Evolutionary conservation across 2,888 invertebrate genomes (phyloP).

Genomic region (Scotopteryx bipunctaria): DNA sequence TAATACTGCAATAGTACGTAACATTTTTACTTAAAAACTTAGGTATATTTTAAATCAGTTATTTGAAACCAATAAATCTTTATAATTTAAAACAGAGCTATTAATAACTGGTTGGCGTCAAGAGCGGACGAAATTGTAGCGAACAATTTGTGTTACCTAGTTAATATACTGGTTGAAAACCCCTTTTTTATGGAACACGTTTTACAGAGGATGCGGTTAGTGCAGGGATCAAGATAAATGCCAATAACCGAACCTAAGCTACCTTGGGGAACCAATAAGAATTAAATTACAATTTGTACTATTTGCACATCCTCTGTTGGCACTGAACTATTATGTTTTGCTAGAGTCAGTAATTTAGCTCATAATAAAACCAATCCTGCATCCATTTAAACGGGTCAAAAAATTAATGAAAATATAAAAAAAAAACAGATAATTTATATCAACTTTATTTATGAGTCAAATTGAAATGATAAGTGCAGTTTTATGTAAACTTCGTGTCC

Average conservation of each 20-base stretch:
- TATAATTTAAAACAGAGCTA: not conserved
- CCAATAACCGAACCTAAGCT: constrained; percentile 1
- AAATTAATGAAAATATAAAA: too few species aligned
- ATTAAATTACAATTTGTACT: not conserved
- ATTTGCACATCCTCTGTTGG: too few species aligned
- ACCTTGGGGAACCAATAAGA: not conserved
- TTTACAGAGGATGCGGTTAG: constrained; percentile 5
- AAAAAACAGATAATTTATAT: too few species aligned
- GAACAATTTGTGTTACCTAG: not conserved
- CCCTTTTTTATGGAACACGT: constrained; percentile 18
- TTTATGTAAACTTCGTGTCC: too few species aligned
- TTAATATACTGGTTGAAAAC: constrained; percentile 10
- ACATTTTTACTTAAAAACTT: constrained; percentile 3
- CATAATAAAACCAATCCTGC: too few species aligned
- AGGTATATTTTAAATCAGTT: too few species aligned
- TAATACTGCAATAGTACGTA: constrained; percentile 3
- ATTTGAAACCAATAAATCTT: not conserved
- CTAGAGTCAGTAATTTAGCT: too few species aligned
- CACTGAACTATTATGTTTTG: too few species aligned
- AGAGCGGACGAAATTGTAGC: not conserved
- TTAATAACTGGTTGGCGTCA: not conserved
- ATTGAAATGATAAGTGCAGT: too few species aligned
- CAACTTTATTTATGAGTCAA: too few species aligned
- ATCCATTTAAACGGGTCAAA: too few species aligned
- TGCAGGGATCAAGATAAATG: constrained; percentile 5